Percentiles rank a stretch among this genome's conserved stretches.
phyloP scores from a whole-genome alignment of 2,888 invertebrate species.

The Anagyrus pseudococci region DNA sequence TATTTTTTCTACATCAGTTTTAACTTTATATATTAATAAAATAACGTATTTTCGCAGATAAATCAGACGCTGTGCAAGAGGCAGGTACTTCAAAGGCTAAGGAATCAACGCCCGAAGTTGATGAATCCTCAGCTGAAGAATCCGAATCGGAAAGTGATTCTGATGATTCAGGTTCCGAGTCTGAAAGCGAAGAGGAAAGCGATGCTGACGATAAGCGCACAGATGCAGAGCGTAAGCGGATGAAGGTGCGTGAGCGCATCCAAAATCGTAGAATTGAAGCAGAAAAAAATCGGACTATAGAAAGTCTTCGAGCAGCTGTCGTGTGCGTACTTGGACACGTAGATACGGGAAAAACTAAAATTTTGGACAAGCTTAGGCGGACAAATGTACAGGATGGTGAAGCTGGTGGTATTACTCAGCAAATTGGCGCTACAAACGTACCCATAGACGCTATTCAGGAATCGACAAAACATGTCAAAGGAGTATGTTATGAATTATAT shows the following conservation, averaged over 20 bases:
- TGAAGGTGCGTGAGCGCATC: conserved; percentile 71
- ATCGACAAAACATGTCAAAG: conserved; percentile 92
- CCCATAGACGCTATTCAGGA: conserved; percentile 95
- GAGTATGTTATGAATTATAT: conserved; percentile 74
- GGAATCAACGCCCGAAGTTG: conserved; percentile 44
- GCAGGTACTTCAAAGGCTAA: conserved; percentile 37
- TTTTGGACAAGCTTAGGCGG: conserved; percentile 90
- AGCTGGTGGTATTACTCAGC: conserved; percentile 99
- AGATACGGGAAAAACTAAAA: conserved; percentile 99
- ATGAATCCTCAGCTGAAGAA: conserved; percentile 54
- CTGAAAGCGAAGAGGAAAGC: conserved; percentile 68
- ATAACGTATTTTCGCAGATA: conserved; percentile 44
- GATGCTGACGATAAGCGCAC: conserved; percentile 71
- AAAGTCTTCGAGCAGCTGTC: conserved; percentile 89
- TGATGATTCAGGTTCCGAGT: conserved; percentile 63
- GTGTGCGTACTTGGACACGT: conserved; percentile 99
- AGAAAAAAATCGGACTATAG: conserved; percentile 71
- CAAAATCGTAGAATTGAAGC: conserved; percentile 74
- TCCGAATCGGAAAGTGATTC: conserved; percentile 57
- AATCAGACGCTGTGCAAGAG: conserved; percentile 51
- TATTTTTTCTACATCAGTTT: not conserved
- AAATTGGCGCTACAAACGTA: conserved; percentile 99
- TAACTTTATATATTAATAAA: not conserved
- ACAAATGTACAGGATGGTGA: conserved; percentile 95
- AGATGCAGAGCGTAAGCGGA: conserved; percentile 77